phyloP scores from a whole-genome alignment of 2,888 invertebrate species.

The Rhimphoctona megacephalus region DNA sequence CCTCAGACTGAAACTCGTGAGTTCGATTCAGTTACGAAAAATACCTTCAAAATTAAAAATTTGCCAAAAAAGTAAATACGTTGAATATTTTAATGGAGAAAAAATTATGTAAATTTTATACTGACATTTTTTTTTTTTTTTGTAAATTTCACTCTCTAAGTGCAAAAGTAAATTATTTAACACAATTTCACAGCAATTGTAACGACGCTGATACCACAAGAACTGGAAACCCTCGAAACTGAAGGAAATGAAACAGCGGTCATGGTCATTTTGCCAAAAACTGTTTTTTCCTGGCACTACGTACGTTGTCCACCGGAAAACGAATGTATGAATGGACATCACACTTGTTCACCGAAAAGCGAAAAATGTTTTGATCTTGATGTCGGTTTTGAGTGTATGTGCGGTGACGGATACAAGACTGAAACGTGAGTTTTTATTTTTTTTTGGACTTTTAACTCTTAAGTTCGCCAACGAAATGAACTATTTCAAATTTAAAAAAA shows the following conservation, averaged over 20 bases:
- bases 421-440: conserved; percentile 85
- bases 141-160: not conserved
- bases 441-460: not conserved
- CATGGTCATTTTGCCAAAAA: conserved; percentile 68
- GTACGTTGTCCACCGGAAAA: conserved; percentile 96
- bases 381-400: conserved; percentile 93
- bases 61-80: not conserved
- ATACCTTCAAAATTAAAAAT: not conserved
- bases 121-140: not conserved
- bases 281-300: conserved; percentile 93
- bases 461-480: too few species aligned
- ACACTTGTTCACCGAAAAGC: conserved; percentile 94
- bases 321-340: conserved; percentile 96
- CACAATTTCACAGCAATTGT: conserved; percentile 63
- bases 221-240: conserved; percentile 67
- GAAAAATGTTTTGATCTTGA: conserved; percentile 95
- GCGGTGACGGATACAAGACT: conserved; percentile 90
- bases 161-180: not conserved
- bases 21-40: conserved; percentile 40
- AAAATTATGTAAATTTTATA: not conserved
- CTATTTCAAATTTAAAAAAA: too few species aligned
- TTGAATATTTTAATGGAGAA: not conserved
- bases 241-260: conserved; percentile 74
- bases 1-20: conserved; percentile 75
- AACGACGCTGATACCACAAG: conserved; percentile 71